Evolutionary conservation across 2,113 vertebrate species (phyloP).

Genomic region (Capricornis sumatraensis): DNA sequence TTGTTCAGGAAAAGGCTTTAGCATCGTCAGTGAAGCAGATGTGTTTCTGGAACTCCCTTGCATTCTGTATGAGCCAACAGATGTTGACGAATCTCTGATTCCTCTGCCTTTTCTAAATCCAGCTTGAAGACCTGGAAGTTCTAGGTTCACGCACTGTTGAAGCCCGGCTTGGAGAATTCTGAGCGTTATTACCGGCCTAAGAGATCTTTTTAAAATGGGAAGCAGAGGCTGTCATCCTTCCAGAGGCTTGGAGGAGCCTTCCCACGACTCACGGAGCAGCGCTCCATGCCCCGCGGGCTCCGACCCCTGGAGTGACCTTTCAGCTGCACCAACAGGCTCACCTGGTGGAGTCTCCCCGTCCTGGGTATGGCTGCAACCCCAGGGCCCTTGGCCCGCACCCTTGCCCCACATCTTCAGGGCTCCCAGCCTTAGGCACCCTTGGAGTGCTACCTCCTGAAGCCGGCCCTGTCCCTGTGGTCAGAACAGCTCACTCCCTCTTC

Average conservation of each 20-base stretch:
- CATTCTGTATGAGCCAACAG: not conserved
- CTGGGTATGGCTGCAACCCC: not conserved
- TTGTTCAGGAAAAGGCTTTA: not conserved
- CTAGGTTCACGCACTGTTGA: not conserved
- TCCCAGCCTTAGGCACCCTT: not conserved
- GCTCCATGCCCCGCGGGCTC: not conserved
- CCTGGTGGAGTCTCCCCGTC: not conserved
- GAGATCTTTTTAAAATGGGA: not conserved
- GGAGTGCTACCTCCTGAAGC: not conserved
- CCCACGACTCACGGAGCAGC: not conserved
- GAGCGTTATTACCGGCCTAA: not conserved
- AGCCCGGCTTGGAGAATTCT: not conserved
- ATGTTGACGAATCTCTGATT: not conserved
- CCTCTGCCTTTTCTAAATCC: not conserved
- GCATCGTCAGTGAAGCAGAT: not conserved
- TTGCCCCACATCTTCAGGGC: not conserved
- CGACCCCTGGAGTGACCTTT: not conserved
- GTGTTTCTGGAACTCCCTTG: not conserved
- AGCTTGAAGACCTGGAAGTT: not conserved
- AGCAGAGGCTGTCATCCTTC: not conserved
- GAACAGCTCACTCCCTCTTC: not conserved
- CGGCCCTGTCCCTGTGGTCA: not conserved
- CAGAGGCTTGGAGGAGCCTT: not conserved
- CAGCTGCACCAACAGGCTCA: not conserved
- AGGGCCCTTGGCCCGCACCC: not conserved